Percentiles rank a stretch among this genome's conserved stretches.
Conservation (phyloP, 1,140 invertebrate species). For the Watersipora subatra region DNA sequence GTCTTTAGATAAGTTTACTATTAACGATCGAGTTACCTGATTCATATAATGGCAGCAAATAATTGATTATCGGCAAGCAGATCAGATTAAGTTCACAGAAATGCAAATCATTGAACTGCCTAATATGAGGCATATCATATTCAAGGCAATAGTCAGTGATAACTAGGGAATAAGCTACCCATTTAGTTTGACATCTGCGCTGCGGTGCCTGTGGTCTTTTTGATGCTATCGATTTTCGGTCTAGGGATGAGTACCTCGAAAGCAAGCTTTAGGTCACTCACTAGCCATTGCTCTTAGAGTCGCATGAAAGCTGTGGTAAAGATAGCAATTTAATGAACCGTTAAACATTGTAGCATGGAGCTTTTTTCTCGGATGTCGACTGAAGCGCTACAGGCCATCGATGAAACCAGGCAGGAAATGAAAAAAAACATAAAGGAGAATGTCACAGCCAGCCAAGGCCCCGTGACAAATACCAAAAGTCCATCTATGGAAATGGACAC, state of each 20-base stretch:
- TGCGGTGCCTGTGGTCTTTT: too few species aligned
- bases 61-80: too few species aligned
- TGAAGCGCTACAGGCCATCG: background rate
- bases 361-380: background rate
- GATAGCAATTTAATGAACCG: background rate
- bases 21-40: too few species aligned
- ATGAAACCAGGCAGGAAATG: background rate
- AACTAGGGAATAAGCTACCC: background rate
- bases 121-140: too few species aligned
- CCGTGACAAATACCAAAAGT: background rate
- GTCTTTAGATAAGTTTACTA: too few species aligned
- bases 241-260: background rate
- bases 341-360: background rate
- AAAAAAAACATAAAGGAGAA: background rate
- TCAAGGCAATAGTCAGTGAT: too few species aligned
- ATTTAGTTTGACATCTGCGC: background rate
- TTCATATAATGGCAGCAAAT: too few species aligned
- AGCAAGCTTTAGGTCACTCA: background rate
- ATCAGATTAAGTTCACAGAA: too few species aligned
- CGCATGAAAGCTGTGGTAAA: background rate
- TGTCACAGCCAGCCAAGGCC: background rate
- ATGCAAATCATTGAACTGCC: too few species aligned
- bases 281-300: background rate
- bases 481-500: too few species aligned
- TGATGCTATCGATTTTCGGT: background rate